Evolutionary conservation across 1,140 invertebrate species (phyloP), one percentile per base, ranked within the genome.

Genomic region (Ips typographus): DNA sequence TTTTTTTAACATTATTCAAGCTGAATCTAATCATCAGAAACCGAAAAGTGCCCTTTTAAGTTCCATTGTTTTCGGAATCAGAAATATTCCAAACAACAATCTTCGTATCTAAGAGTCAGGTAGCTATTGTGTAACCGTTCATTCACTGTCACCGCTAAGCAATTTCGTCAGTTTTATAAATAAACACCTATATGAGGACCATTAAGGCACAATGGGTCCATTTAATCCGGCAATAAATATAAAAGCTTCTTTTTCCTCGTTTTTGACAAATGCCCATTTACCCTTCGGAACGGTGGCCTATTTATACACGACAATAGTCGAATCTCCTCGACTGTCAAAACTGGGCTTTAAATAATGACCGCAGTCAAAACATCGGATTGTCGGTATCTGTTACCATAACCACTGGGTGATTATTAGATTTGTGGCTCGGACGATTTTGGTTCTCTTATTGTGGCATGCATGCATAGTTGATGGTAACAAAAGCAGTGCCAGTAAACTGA

Each of bases 291-390:
- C 59, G 44, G 53, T 66, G 57, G 39, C 58, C 71, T 69, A 68
- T 72, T 76, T 73, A 76, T 76, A 74, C 72, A 60, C 74, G 55
- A 66, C 76, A 77, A 76, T 70, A 59, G 68, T 40, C 43, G 63
- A 74, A 72, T 76, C 73, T 77, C 74, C 60, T 67, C 75, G 74
- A 77, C 74, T 76, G 76, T 77, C 76, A 77, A 77, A 76, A 71
- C 70, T 74, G 70, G 65, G 71, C 68, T 58, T 72, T 77, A 75
- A 77, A 74, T 77, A 77, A 77, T 77, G 75, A 74, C 73, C 75
- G 60, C 72, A 76, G 75, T 77, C 76, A 77, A 77, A 77, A 77
- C 75, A 76, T 53, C 72, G 73, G 74, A 76, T 77, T 77, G 76
- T 76, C 61, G 64, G 62, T 66, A 70, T 75, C 71, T 74, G 67